Percentiles rank a stretch among this genome's conserved stretches.
phyloP scores from a whole-genome alignment of 2,113 vertebrate genomes.

The Pleuronectes platessa region DNA sequence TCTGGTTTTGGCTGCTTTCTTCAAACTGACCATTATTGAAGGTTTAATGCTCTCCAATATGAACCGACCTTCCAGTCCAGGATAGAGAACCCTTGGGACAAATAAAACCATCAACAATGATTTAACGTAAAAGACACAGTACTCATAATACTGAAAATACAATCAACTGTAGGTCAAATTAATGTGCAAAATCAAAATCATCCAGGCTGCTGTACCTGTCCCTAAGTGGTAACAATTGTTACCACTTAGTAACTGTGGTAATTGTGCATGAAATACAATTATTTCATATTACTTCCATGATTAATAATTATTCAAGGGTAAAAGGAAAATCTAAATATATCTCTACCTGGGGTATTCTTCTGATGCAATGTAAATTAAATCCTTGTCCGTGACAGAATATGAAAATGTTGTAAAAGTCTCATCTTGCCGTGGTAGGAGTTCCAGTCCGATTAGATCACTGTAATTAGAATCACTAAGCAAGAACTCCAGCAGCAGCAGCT shows the following conservation, averaged over 20 bases:
- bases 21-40: constrained; percentile 88
- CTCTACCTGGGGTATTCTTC: constrained; percentile 93
- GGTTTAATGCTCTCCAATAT: constrained; percentile 90
- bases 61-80: constrained; percentile 93
- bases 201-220: too few relatives aligned
- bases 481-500: constrained; percentile 91
- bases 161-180: too few relatives aligned
- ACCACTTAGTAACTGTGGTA: too few relatives aligned
- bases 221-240: too few relatives aligned
- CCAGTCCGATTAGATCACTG: constrained; percentile 93
- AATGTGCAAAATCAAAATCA: too few relatives aligned
- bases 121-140: background rate
- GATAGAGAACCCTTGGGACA: constrained; percentile 89
- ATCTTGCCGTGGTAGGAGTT: constrained; percentile 93
- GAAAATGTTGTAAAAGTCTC: constrained; percentile 90
- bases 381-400: constrained; percentile 92
- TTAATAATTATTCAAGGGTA: too few relatives aligned
- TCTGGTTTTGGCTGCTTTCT: constrained; percentile 93
- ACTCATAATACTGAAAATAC: background rate
- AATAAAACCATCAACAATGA: background rate
- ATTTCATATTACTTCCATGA: too few relatives aligned
- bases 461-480: constrained; percentile 90
- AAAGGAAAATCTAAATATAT: background rate
- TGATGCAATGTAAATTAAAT: constrained; percentile 91
- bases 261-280: too few relatives aligned